These are phyloP conservation scores for Ctena decussata DNA, from an alignment of 2,888 invertebrate species.

Conservation along the genomic window DNA sequence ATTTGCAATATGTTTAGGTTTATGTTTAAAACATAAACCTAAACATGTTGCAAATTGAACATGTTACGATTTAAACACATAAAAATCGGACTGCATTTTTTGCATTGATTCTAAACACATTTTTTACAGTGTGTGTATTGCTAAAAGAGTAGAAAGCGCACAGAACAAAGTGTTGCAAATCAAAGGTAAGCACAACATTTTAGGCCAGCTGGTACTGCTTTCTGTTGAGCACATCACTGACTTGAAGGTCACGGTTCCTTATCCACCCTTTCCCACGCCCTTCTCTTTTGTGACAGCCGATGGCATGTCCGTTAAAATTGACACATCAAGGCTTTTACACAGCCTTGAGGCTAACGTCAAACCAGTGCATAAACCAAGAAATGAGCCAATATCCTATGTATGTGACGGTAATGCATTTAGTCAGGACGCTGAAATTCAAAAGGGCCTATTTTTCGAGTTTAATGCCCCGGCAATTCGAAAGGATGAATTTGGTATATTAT, in stretches of 20 bases:
- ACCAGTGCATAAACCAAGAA: neutral
- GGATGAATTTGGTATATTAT: too few relatives aligned
- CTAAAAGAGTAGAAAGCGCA: neutral
- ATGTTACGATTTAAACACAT: too few relatives aligned
- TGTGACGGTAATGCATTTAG: neutral
- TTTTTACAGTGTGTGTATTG: neutral
- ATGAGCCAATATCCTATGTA: neutral
- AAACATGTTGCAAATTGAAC: too few relatives aligned
- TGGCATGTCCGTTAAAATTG: conserved; percentile 6
- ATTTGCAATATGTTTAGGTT: too few relatives aligned
- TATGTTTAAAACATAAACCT: too few relatives aligned
- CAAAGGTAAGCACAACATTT: conserved; percentile 2
- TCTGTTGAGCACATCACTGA: neutral
- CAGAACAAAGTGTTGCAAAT: neutral
- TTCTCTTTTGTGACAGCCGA: conserved; percentile 14
- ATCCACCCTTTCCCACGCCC: neutral
- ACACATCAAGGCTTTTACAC: conserved; percentile 3
- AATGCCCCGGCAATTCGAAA: too few relatives aligned
- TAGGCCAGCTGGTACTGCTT: neutral
- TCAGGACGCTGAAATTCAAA: too few relatives aligned
- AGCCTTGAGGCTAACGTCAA: neutral
- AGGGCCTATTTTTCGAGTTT: too few relatives aligned
- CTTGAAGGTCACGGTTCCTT: neutral
- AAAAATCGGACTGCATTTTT: too few relatives aligned
- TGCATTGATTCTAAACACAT: too few relatives aligned